A percentile compares a stretch with the other conserved stretches of the same genome.
Evolutionary conservation across 2,113 vertebrate genomes (phyloP).

Genomic region (Dicerorhinus sumatrensis): DNA sequence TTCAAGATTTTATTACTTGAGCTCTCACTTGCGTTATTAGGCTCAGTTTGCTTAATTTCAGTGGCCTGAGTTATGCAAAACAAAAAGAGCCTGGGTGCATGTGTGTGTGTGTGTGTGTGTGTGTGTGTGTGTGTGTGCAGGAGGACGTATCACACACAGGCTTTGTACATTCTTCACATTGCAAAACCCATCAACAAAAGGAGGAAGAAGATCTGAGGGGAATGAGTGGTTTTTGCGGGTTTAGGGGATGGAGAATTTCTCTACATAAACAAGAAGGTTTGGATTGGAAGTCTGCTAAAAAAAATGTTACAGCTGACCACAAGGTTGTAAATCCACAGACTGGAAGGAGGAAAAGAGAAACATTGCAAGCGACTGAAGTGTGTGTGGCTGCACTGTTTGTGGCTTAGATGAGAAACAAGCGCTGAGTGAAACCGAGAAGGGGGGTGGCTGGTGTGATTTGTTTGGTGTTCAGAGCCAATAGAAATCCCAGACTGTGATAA

Average conservation of each 20-base stretch:
- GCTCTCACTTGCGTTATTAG: slow-evolving; percentile 76
- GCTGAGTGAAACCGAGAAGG: slow-evolving; percentile 57
- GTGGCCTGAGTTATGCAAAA: slow-evolving; percentile 57
- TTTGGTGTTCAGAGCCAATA: slow-evolving; percentile 90
- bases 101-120: background rate
- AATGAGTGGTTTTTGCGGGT: slow-evolving; percentile 2
- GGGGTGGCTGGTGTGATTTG: slow-evolving; percentile 87
- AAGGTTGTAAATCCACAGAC: slow-evolving; percentile 66
- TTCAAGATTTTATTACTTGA: slow-evolving; percentile 62
- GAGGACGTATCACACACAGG: slow-evolving; percentile 9
- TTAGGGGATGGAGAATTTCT: slow-evolving; percentile 57
- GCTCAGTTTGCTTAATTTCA: slow-evolving; percentile 81
- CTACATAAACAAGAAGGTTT: slow-evolving; percentile 59
- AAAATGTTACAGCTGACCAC: slow-evolving; percentile 3
- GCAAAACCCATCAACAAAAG: slow-evolving; percentile 48
- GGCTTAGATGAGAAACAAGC: slow-evolving; percentile 67
- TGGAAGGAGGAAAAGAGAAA: slow-evolving; percentile 66
- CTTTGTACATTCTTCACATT: slow-evolving; percentile 53
- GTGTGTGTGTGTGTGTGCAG: background rate
- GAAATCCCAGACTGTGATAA: slow-evolving; percentile 85
- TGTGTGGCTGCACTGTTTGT: slow-evolving; percentile 64
- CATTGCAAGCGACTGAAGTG: slow-evolving; percentile 35
- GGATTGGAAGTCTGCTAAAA: slow-evolving; percentile 42
- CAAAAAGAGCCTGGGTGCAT: background rate
- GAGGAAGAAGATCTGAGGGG: slow-evolving; percentile 67